These are phyloP conservation scores for Oppia nitens DNA, from an alignment of 1,140 invertebrate genomes.

Conservation along the genomic window DNA sequence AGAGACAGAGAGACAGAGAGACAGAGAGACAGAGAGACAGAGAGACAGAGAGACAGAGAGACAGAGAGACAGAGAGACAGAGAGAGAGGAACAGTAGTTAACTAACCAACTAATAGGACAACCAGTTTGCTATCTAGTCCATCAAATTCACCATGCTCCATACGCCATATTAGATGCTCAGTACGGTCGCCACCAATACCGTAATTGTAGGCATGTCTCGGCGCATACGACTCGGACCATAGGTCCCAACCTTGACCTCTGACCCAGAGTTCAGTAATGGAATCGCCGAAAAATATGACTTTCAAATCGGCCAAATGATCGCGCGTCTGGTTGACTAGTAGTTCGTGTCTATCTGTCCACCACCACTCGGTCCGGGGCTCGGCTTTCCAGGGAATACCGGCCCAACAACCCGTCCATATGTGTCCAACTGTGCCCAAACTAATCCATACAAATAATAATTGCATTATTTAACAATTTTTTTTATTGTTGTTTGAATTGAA, in stretches of 20 bases:
- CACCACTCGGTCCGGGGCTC: neutral
- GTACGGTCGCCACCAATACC: conserved; percentile 2
- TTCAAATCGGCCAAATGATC: neutral
- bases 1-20: no score
- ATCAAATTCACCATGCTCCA: conserved; percentile 2
- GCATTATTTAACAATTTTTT: no score
- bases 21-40: no score
- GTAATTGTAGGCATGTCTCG: conserved; percentile 2
- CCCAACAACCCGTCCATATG: no score
- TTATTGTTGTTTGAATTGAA: no score
- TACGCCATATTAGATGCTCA: conserved; percentile 1
- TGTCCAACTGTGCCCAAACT: no score
- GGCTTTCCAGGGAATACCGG: conserved; percentile 7
- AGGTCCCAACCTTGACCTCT: neutral
- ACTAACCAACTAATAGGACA: conserved; percentile 1
- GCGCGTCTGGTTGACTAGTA: neutral
- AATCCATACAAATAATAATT: no score
- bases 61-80: no score
- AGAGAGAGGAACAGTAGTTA: no score
- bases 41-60: no score
- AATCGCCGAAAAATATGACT: neutral
- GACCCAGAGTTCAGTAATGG: neutral
- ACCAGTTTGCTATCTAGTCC: conserved; percentile 2
- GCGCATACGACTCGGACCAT: neutral
- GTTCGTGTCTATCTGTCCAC: neutral